Evolutionary conservation across 2,888 invertebrate species (phyloP).

Genomic region (Lithosia quadra): DNA sequence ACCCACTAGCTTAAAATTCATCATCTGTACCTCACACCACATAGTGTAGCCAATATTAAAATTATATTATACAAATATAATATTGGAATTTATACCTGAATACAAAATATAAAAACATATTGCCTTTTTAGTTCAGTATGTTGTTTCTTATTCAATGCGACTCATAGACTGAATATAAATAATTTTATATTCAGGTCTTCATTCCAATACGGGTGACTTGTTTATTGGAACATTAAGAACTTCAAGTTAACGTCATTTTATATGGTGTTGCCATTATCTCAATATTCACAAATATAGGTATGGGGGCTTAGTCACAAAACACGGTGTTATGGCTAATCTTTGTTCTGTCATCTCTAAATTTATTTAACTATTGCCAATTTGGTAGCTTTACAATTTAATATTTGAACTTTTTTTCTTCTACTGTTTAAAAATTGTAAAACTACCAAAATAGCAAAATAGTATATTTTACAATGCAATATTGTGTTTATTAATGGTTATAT

Average conservation of each 20-base stretch:
- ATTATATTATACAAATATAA: constrained; percentile 49
- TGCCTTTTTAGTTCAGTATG: neutral
- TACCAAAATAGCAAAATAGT: constrained; percentile 41
- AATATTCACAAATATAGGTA: constrained; percentile 79
- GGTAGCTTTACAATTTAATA: constrained; percentile 32
- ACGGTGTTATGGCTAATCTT: constrained; percentile 84
- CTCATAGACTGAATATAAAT: neutral
- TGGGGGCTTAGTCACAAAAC: constrained; percentile 80
- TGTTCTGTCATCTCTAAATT: constrained; percentile 78
- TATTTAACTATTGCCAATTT: constrained; percentile 54
- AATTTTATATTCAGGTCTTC: constrained; percentile 47
- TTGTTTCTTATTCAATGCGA: neutral
- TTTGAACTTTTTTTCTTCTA: constrained; percentile 1
- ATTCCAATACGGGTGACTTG: constrained; percentile 62
- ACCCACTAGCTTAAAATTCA: constrained; percentile 69
- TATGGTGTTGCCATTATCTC: constrained; percentile 81
- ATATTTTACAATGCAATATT: constrained; percentile 59
- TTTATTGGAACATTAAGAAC: constrained; percentile 57
- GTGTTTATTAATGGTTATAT: constrained; percentile 69
- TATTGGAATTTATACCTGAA: constrained; percentile 49
- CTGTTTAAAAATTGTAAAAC: constrained; percentile 11
- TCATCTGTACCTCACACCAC: constrained; percentile 79
- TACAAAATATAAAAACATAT: constrained; percentile 1
- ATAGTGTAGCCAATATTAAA: constrained; percentile 64
- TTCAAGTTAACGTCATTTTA: constrained; percentile 72